Evolutionary conservation across 2,888 invertebrate genomes (phyloP), one percentile per base, ranked within the genome.

Genomic region (Dynastes tityus): DNA sequence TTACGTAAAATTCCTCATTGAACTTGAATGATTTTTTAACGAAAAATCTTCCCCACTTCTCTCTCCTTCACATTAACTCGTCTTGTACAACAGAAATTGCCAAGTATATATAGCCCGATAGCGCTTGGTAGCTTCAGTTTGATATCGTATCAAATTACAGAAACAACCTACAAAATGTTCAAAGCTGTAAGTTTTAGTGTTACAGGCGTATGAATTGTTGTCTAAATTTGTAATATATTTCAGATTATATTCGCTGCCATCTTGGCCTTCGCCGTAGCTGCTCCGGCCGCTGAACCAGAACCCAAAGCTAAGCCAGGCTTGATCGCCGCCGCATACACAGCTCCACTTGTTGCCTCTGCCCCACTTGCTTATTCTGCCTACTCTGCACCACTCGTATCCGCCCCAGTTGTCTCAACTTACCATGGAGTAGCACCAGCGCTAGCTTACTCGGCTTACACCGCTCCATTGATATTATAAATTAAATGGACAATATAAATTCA

Each of bases 241-340:
- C 86, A 91, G 91, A 83, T 91, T 67, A 85, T 90, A 78, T 83
- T 91, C 73, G 88, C 90, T 81, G 89, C 89, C 78, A 83, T 91
- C 45, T 77, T 91, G 86, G 89, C 91, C 74, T 22, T 91, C 82
- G 87, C 90, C 80, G 83, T 90, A 85, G 89, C 92, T 80, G 88
- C 89, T 84, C 88, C 92, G 70, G 81, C 81, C 37, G 78, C 82
- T 80, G 87, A 74, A 58, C 77, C 81, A n/a, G 77, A 74, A 55
- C 77, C 81, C 13, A 79, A 79, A 45, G 78, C 80, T 9, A 82
- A 80, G 55, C 82, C 82, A 16, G 78, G 79, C 40, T 81, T 85
- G 83, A 84, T 87, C 4, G 87, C 92, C 91, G 88, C 91, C 84
- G 77, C 73, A 11, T 79, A 77, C 32, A 29, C 65, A 9, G 71